Percentiles rank a stretch among this genome's conserved stretches.
Evolutionary conservation across 2,113 vertebrate species (phyloP).

Genomic region (Periophthalmodon schlosseri): DNA sequence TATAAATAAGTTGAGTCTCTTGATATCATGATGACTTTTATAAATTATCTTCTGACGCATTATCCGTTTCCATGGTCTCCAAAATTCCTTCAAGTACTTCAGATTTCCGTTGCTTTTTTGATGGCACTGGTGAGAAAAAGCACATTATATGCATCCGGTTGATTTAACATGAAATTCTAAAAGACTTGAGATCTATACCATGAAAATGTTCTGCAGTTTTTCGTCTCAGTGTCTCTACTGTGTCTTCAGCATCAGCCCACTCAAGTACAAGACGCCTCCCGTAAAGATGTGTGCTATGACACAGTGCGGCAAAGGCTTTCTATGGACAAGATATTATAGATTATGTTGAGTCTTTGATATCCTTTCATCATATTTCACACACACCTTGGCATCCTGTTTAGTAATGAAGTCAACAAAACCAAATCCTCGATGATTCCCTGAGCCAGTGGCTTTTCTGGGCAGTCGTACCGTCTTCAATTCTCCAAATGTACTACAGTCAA

Average conservation of each 20-base stretch:
- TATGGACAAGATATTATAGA: slow-evolving; percentile 41
- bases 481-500: slow-evolving; percentile 87
- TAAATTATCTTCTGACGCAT: slow-evolving; percentile 40
- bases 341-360: neutral
- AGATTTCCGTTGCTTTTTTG: slow-evolving; percentile 79
- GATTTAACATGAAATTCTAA: neutral
- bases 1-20: neutral
- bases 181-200: slow-evolving; percentile 71
- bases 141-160: neutral
- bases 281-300: slow-evolving; percentile 97
- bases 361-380: slow-evolving; percentile 25
- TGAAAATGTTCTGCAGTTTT: slow-evolving; percentile 92
- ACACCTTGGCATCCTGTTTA: slow-evolving; percentile 96
- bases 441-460: slow-evolving; percentile 90
- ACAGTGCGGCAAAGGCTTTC: slow-evolving; percentile 92
- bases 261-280: slow-evolving; percentile 93
- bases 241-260: slow-evolving; percentile 91
- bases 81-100: slow-evolving; percentile 85
- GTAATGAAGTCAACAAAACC: slow-evolving; percentile 96
- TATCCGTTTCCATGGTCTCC: slow-evolving; percentile 84
- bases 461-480: slow-evolving; percentile 93
- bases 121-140: slow-evolving; percentile 68
- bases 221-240: slow-evolving; percentile 84
- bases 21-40: neutral
- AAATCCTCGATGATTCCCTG: slow-evolving; percentile 88